Evolutionary conservation across 2,888 invertebrate genomes (phyloP).

Genomic region (Agrotis puta): DNA sequence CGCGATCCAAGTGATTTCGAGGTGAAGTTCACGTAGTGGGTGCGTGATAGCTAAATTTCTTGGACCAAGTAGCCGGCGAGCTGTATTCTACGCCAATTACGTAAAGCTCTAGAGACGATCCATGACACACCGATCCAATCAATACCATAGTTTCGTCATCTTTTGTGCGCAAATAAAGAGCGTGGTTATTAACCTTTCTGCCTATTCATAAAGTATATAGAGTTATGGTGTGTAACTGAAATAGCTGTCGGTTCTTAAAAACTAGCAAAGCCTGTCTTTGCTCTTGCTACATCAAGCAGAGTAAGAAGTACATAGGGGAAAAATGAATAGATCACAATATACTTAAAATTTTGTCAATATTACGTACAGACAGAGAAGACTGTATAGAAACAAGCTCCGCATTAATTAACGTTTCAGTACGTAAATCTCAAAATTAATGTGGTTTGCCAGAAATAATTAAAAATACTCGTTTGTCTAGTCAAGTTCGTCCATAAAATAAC

Average conservation of each 20-base stretch:
- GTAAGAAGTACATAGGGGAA: background rate
- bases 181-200: slow-evolving; percentile 41
- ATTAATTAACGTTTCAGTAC: background rate
- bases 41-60: slow-evolving; percentile 66
- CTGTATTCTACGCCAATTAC: slow-evolving; percentile 38
- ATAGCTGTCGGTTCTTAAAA: background rate
- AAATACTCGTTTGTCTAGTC: slow-evolving; percentile 15
- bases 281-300: background rate
- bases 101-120: slow-evolving; percentile 46
- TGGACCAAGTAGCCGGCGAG: slow-evolving; percentile 44
- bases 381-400: background rate
- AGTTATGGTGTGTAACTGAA: slow-evolving; percentile 4
- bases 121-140: slow-evolving; percentile 48
- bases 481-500: slow-evolving; percentile 4
- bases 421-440: slow-evolving; percentile 1
- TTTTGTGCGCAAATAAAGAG: slow-evolving; percentile 39
- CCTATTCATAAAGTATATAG: slow-evolving; percentile 19
- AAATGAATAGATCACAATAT: background rate
- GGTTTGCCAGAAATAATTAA: slow-evolving; percentile 19
- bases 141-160: slow-evolving; percentile 35
- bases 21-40: slow-evolving; percentile 70
- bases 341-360: background rate
- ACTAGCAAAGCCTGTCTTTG: background rate
- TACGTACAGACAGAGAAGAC: background rate
- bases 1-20: slow-evolving; percentile 56